Conservation (phyloP, 2,113 vertebrate genomes). For the Uropsilus gracilis region DNA sequence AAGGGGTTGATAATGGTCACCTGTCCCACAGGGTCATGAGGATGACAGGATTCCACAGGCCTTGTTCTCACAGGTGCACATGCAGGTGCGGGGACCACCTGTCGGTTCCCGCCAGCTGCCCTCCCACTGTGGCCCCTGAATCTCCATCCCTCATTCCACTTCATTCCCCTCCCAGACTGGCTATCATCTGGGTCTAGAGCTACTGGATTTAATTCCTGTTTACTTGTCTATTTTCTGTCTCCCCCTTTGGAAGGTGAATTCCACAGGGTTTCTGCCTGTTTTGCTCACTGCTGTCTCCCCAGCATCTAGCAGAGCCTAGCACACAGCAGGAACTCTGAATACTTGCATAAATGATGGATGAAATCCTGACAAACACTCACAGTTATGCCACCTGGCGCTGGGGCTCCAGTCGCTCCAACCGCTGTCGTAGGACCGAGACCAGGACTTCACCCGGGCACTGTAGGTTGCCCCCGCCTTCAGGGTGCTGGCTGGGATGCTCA, state of each 20-base stretch:
- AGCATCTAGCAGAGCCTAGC: not conserved
- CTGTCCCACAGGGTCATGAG: not conserved
- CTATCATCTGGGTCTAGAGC: not conserved
- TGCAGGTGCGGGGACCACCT: too few relatives aligned
- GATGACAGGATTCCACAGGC: fast-evolving
- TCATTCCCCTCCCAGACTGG: too few relatives aligned
- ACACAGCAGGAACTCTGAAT: too few relatives aligned
- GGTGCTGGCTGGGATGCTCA: conserved; percentile 66
- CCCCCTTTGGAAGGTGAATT: not conserved
- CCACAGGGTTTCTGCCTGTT: not conserved
- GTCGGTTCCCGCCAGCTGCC: too few relatives aligned
- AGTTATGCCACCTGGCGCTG: conserved; percentile 64
- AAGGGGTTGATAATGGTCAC: not conserved
- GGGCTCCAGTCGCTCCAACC: conserved; percentile 87
- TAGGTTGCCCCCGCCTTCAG: conserved; percentile 74
- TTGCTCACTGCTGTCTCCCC: not conserved
- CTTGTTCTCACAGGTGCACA: fast-evolving
- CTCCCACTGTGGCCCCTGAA: too few relatives aligned
- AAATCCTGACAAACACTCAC: conserved; percentile 72
- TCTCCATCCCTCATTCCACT: not conserved
- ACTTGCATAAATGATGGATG: too few relatives aligned
- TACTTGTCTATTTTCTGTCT: not conserved
- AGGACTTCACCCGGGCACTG: conserved; percentile 56
- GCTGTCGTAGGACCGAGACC: not conserved
- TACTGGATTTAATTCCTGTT: not conserved